These are phyloP conservation scores for Schizopygopsis malacanthus DNA, from an alignment of 2,797 vertebrate genomes.

Conservation along the genomic window DNA sequence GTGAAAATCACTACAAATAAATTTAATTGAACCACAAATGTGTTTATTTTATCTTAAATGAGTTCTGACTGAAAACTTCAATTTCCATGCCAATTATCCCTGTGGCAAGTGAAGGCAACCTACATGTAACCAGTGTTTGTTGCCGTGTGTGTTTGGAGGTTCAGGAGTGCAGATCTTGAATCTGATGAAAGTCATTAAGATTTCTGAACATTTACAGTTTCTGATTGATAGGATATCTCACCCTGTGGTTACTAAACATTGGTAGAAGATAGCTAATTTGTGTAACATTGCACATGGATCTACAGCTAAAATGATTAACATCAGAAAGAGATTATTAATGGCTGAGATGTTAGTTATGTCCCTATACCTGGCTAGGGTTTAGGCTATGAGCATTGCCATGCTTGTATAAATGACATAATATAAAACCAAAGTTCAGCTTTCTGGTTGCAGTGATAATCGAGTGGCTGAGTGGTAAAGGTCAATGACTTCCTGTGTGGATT, in stretches of 20 bases:
- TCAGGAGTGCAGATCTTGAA: not conserved
- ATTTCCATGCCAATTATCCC: not conserved
- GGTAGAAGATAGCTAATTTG: slow-evolving; percentile 7
- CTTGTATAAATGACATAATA: not conserved
- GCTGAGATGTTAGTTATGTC: not conserved
- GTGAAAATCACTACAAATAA: not conserved
- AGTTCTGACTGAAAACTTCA: not conserved
- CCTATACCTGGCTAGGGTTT: not conserved
- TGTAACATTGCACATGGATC: not conserved
- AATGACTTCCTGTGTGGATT: not conserved
- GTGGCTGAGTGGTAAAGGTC: not conserved
- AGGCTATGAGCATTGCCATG: not conserved
- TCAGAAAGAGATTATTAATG: not conserved
- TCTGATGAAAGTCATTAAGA: slow-evolving; percentile 4
- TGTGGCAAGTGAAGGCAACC: not conserved
- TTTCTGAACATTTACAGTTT: slow-evolving; percentile 23
- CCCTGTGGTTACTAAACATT: not conserved
- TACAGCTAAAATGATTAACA: slow-evolving; percentile 23
- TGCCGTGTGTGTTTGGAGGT: not conserved
- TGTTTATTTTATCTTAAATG: not conserved
- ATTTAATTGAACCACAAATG: not conserved
- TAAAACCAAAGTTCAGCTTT: not conserved
- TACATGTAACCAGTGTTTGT: not conserved
- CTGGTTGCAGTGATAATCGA: not conserved
- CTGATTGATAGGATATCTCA: slow-evolving; percentile 30